Evolutionary conservation across 2,113 vertebrate genomes (phyloP), one percentile per base, ranked within the genome.

Genomic region (Kobus ellipsiprymnus): DNA sequence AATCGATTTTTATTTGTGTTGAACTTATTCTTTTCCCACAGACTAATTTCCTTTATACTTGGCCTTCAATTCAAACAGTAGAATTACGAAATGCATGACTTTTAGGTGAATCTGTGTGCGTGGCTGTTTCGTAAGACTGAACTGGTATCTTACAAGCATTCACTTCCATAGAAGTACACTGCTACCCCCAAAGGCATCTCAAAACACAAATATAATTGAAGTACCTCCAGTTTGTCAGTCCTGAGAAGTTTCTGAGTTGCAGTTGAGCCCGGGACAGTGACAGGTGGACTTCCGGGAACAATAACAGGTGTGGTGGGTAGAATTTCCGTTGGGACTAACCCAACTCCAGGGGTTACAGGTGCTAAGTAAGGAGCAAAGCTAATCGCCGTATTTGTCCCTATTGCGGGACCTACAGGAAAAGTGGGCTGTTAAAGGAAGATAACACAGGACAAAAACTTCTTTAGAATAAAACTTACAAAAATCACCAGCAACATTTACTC

Each of bases 171-270:
- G 64, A 88, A 86, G 27, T 48, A 9, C 6, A 94, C 30, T 93
- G 96, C 92, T 90, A n/a, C 13, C 77, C 60, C 60, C 57, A 80
- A 54, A 87, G 44, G 25, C 86, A 91, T 95, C 46, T 80, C 86
- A 87, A 96, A 93, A 87, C 90, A 95, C 7, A 60, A 74, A 7
- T 3, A 86, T 55, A 93, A 95, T 62, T 83, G 94, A 95, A 98
- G 99, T 99, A 99, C 99, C 99, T 99, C 99, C 96, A 99, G 98
- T 98, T 99, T 99, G 99, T 99, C 99, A 98, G 99, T 99, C 98
- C 99, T 99, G 99, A 99, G 99, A 96, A 99, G 99, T 98, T 99
- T 99, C 99, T 99, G 99, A 96, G 99, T 99, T 96, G 99, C 99
- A 97, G 99, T 99, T 87, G 99, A 99, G 98, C 98, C 99, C 92